Base-by-base conservation (phyloP, 2,888 invertebrate species). In the Perdita meconis region DNA sequence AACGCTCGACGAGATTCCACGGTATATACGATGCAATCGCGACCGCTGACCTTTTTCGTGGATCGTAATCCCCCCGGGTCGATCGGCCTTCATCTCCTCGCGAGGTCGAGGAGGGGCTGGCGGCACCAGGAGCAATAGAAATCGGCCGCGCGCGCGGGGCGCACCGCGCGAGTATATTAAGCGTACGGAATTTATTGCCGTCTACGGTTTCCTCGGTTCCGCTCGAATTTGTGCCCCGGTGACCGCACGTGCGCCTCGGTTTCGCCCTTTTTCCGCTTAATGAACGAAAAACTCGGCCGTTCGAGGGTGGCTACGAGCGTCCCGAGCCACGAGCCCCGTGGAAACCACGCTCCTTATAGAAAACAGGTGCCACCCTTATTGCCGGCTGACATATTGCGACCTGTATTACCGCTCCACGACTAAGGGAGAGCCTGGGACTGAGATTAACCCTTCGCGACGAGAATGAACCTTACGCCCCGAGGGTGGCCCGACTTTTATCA, bases 141-240 rank as follows among this genome's bases (percentile, higher is more conserved):
- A 61, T 47, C 68, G 38, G n/a, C 22, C 16, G 64, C 60, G 19
- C 34, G 53, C n/a, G n/a, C n/a, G n/a, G n/a, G n/a, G n/a, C n/a
- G n/a, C n/a, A n/a, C n/a, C n/a, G 34, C 64, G 64, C 78, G 73
- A 82, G 83, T 89, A 86, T 89, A 89, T 89, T 90, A 90, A 90
- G 81, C 81, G 86, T 83, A 83, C 60, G 69, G 81, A 90, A 89
- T 90, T 90, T 90, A 90, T 87, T 85, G 85, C 85, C 78, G 83
- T 82, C 82, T 84, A 83, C 80, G 78, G 81, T 81, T 85, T 78
- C 56, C 81, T 74, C 65, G 71, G 79, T 78, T 81, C 79, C 69
- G 63, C 83, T 82, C 73, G 80, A 86, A 82, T 88, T 86, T 22
- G 63, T 83, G 34, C 80, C 71, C 78, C 73, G 81, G n/a, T 12